Evolutionary conservation across 2,113 vertebrate genomes (phyloP).

Genomic region (Phrynosoma platyrhinos): DNA sequence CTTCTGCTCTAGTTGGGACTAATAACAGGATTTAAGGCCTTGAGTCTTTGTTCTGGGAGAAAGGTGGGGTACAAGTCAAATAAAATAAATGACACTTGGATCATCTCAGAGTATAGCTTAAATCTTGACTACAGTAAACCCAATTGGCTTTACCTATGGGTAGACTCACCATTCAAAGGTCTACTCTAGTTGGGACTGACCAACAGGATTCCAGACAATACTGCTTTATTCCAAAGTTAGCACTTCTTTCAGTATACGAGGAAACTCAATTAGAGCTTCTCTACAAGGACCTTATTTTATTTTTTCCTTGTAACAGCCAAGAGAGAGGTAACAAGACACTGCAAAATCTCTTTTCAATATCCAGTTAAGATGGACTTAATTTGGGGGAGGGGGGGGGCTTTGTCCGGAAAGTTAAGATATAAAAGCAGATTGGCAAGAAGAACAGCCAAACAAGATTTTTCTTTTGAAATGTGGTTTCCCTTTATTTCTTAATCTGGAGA

Average conservation of each 20-base stretch:
- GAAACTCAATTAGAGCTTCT: not conserved
- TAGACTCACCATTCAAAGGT: no score
- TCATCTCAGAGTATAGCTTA: not conserved
- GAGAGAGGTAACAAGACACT: not conserved
- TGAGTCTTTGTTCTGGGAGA: no score
- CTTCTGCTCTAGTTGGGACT: no score
- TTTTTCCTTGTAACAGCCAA: not conserved
- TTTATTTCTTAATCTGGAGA: no score
- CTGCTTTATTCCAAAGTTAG: not conserved
- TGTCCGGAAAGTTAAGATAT: not conserved
- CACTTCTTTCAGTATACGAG: not conserved
- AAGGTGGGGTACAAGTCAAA: no score
- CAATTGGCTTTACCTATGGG: no score
- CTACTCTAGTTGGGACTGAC: no score
- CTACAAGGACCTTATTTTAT: not conserved
- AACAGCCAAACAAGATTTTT: not conserved
- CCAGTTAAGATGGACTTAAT: not conserved
- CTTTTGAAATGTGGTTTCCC: not conserved
- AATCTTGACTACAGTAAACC: not conserved
- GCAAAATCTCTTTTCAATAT: not conserved
- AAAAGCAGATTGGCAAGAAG: not conserved
- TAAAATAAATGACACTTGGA: no score
- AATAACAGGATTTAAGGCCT: no score
- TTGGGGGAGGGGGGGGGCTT: no score
- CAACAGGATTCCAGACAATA: not conserved